Percentiles rank a stretch among this genome's conserved stretches.
Evolutionary conservation across 2,888 invertebrate species (phyloP).

Genomic region (Chaetoderma sp.): DNA sequence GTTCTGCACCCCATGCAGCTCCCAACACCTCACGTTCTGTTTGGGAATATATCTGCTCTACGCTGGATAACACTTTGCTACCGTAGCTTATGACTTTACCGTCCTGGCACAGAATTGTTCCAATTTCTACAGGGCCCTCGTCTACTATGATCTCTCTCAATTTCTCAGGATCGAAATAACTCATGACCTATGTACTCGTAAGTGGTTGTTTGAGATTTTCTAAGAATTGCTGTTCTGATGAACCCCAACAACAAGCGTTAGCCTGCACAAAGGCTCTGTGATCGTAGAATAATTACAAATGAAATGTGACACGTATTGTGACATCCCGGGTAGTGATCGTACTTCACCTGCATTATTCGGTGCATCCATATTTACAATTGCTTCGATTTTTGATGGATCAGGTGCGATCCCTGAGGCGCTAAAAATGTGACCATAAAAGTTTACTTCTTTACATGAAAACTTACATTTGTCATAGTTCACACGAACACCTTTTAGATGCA

Average conservation of each 20-base stretch:
- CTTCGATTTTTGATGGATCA: not conserved
- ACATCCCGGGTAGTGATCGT: conserved; percentile 23
- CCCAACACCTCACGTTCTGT: conserved; percentile 48
- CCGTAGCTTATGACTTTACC: conserved; percentile 16
- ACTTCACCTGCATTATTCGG: conserved; percentile 20
- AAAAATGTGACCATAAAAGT: conserved; percentile 14
- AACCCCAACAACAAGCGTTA: conserved; percentile 21
- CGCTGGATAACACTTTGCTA: conserved; percentile 16
- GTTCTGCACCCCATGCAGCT: conserved; percentile 47
- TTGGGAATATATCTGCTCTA: conserved; percentile 46
- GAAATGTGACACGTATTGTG: conserved; percentile 22
- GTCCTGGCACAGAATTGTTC: conserved; percentile 21
- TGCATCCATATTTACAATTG: not conserved
- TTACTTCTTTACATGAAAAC: not conserved
- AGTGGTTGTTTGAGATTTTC: conserved; percentile 14
- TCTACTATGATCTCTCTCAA: conserved; percentile 20
- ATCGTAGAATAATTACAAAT: conserved; percentile 23
- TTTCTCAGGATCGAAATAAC: conserved; percentile 13
- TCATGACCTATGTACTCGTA: conserved; percentile 3
- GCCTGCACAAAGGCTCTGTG: conserved; percentile 23
- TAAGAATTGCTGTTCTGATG: not conserved
- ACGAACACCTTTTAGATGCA: conserved; percentile 1
- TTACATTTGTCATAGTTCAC: not conserved
- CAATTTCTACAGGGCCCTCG: conserved; percentile 24
- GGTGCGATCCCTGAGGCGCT: not conserved